A percentile compares a stretch with the other conserved stretches of the same genome.
Conservation (phyloP, 2,888 invertebrate genomes). For the Pandemis heparana region DNA sequence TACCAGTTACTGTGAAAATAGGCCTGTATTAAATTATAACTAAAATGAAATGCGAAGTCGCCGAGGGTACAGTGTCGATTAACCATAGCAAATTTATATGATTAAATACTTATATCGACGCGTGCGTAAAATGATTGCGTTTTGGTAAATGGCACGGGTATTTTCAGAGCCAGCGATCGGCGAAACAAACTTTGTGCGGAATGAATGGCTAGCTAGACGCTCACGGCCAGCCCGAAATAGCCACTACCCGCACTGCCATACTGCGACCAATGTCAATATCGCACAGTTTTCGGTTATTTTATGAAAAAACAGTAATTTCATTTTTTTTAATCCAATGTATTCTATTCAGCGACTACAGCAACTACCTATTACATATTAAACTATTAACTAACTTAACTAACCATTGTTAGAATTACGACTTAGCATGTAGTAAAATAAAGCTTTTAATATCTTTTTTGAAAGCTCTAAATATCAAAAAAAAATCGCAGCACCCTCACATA, state of each 20-base stretch:
- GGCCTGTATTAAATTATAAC: constrained; percentile 10
- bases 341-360: too few relatives aligned
- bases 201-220: constrained; percentile 67
- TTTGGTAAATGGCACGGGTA: constrained; percentile 52
- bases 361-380: too few relatives aligned
- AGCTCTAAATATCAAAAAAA: neutral
- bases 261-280: constrained; percentile 72
- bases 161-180: constrained; percentile 58
- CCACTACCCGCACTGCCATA: constrained; percentile 60
- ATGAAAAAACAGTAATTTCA: neutral
- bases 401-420: too few relatives aligned
- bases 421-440: too few relatives aligned
- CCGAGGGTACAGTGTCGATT: constrained; percentile 1
- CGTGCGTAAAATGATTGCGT: constrained; percentile 38
- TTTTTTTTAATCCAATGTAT: too few relatives aligned
- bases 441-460: too few relatives aligned
- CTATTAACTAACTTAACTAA: too few relatives aligned
- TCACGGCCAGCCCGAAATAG: constrained; percentile 79
- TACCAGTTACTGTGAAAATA: neutral
- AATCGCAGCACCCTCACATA: neutral
- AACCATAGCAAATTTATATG: neutral
- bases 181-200: constrained; percentile 60
- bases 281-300: constrained; percentile 49
- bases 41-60: neutral
- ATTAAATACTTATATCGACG: constrained; percentile 23